A percentile compares a stretch with the other conserved stretches of the same genome.
phyloP scores from a whole-genome alignment of 2,113 vertebrate species.

The Aplodontia rufa region DNA sequence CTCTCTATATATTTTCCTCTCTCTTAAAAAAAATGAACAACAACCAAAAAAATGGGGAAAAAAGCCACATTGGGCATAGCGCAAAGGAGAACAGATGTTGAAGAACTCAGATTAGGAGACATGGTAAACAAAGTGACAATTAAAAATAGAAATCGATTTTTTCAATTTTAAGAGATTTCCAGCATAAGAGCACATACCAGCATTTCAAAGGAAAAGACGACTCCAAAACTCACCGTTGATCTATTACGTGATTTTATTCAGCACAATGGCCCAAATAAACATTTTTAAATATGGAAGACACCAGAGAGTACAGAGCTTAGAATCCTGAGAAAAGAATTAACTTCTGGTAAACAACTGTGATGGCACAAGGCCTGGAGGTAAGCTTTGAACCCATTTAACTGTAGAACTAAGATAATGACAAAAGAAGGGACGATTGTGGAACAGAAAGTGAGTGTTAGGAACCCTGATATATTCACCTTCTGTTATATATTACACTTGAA shows the following conservation, averaged over 20 bases:
- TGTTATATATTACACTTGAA: not conserved
- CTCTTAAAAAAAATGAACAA: no score
- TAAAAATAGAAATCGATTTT: not conserved
- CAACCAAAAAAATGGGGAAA: no score
- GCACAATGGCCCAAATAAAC: not conserved
- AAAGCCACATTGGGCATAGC: not conserved
- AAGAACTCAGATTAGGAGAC: not conserved
- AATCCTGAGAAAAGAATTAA: not conserved
- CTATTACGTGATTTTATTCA: not conserved
- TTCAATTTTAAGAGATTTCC: not conserved
- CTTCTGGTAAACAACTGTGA: not conserved
- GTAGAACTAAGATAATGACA: not conserved
- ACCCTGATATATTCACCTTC: no score
- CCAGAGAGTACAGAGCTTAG: not conserved
- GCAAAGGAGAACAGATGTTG: not conserved
- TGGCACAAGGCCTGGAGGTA: not conserved
- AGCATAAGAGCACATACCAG: not conserved
- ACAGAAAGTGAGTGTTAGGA: not conserved
- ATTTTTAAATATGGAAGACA: not conserved
- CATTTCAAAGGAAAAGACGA: slow-evolving; percentile 34
- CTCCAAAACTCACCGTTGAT: not conserved
- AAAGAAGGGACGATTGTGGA: not conserved
- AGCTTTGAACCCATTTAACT: not conserved
- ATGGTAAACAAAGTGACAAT: not conserved
- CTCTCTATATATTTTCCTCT: no score